Conservation (phyloP, 2,113 vertebrate genomes). For the Otocyon megalotis region DNA sequence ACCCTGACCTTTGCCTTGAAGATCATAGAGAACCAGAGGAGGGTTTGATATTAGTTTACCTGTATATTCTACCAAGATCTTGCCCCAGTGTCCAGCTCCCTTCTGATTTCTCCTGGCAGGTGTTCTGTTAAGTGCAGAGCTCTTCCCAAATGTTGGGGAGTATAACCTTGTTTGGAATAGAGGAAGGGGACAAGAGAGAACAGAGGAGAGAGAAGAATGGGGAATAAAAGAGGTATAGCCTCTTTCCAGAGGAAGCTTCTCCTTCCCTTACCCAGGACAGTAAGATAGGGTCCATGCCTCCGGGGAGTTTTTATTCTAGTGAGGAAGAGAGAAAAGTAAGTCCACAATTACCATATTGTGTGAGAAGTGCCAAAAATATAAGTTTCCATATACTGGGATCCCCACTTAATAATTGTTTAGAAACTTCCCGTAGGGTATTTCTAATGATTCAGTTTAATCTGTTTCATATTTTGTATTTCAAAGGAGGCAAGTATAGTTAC, state of each 20-base stretch:
- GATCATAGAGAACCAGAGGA: not conserved
- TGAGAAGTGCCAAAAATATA: not conserved
- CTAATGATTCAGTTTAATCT: not conserved
- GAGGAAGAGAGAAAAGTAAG: not conserved
- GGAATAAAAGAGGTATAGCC: not conserved
- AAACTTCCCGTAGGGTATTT: not conserved
- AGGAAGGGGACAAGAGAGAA: not conserved
- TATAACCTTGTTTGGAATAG: not conserved
- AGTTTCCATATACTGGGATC: not conserved
- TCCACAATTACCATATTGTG: not conserved
- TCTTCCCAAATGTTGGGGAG: not conserved
- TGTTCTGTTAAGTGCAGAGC: not conserved
- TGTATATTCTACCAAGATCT: not conserved
- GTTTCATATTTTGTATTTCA: constrained; percentile 2
- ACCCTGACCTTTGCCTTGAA: not conserved
- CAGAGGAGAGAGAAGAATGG: not conserved
- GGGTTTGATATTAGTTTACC: not conserved
- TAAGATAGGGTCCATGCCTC: too few relatives aligned
- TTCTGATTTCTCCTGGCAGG: not conserved
- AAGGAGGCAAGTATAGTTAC: not conserved
- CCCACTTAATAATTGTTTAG: not conserved
- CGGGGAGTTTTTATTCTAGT: not conserved
- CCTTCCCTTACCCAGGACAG: not conserved
- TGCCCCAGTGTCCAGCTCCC: not conserved
- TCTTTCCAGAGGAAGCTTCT: not conserved